Conservation (phyloP, 2,113 vertebrate genomes). For the Periophthalmus modestus region DNA sequence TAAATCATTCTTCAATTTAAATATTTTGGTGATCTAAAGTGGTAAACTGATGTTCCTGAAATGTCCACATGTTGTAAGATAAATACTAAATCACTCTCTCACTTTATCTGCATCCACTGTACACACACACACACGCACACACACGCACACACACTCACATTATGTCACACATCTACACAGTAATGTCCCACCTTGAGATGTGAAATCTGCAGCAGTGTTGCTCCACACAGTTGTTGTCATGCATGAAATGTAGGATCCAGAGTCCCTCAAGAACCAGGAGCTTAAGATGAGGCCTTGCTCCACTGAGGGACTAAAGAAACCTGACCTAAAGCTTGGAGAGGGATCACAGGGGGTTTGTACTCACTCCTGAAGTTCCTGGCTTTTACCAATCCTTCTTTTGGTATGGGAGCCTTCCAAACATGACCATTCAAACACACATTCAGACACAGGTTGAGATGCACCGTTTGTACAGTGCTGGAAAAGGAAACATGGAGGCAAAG, state of each 20-base stretch:
- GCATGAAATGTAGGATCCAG: conserved; percentile 47
- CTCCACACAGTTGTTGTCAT: conserved; percentile 59
- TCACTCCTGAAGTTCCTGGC: conserved; percentile 24
- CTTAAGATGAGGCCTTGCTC: conserved; percentile 38
- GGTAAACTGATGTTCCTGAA: conserved; percentile 9
- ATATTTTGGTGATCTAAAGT: conserved; percentile 3
- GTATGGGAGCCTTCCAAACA: conserved; percentile 42
- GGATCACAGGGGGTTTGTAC: conserved; percentile 23
- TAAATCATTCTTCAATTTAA: not conserved
- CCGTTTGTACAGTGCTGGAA: conserved; percentile 70
- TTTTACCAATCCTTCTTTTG: conserved; percentile 24
- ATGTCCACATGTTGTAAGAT: not conserved
- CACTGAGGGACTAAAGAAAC: conserved; percentile 24
- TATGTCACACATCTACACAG: conserved; percentile 26
- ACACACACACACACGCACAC: conserved; percentile 16
- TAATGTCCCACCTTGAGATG: conserved; percentile 44
- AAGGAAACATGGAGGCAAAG: conserved; percentile 65
- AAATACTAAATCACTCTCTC: conserved; percentile 26
- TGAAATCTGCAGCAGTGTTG: conserved; percentile 45
- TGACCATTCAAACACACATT: conserved; percentile 32
- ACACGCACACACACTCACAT: conserved; percentile 25
- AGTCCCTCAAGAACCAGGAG: conserved; percentile 42
- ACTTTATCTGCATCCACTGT: conserved; percentile 42
- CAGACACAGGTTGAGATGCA: conserved; percentile 47
- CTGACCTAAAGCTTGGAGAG: conserved; percentile 29